These are phyloP conservation scores for Trilocha varians DNA, from an alignment of 2,888 invertebrate genomes.

Conservation along the genomic window DNA sequence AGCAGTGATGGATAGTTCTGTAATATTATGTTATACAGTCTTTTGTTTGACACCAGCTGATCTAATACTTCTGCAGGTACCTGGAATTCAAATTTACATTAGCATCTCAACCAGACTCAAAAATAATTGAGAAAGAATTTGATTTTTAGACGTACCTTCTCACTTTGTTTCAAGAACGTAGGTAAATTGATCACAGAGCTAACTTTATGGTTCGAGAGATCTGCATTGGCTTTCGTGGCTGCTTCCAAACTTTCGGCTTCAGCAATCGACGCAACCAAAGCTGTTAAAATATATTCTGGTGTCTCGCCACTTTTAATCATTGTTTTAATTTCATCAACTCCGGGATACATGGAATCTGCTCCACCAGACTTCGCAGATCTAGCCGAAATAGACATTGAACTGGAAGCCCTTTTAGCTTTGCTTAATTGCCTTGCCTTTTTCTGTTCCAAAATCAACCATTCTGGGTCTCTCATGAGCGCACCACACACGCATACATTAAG, in stretches of 20 bases:
- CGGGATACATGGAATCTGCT: slow-evolving; percentile 74
- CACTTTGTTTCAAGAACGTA: slow-evolving; percentile 82
- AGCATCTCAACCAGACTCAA: no score
- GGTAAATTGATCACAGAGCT: slow-evolving; percentile 85
- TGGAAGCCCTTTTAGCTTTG: slow-evolving; percentile 68
- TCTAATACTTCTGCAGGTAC: slow-evolving; percentile 82
- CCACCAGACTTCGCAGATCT: slow-evolving; percentile 68
- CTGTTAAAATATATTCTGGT: slow-evolving; percentile 77
- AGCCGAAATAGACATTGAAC: slow-evolving; percentile 71
- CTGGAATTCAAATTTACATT: no score
- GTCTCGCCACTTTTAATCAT: slow-evolving; percentile 81
- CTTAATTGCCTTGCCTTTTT: slow-evolving; percentile 68
- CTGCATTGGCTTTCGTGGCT: slow-evolving; percentile 60
- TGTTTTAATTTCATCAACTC: slow-evolving; percentile 77
- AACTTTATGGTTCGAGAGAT: slow-evolving; percentile 53
- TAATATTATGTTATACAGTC: slow-evolving; percentile 78
- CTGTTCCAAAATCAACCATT: slow-evolving; percentile 82
- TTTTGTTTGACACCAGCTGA: slow-evolving; percentile 75
- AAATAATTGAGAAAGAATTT: neutral
- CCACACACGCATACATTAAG: slow-evolving; percentile 91
- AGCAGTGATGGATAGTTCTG: slow-evolving; percentile 82
- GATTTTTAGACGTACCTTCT: slow-evolving; percentile 67
- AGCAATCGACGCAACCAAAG: slow-evolving; percentile 74
- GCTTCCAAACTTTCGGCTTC: slow-evolving; percentile 63
- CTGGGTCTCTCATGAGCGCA: slow-evolving; percentile 89